Base-by-base conservation (phyloP, 2,113 vertebrate genomes). In the Shinisaurus crocodilurus region DNA sequence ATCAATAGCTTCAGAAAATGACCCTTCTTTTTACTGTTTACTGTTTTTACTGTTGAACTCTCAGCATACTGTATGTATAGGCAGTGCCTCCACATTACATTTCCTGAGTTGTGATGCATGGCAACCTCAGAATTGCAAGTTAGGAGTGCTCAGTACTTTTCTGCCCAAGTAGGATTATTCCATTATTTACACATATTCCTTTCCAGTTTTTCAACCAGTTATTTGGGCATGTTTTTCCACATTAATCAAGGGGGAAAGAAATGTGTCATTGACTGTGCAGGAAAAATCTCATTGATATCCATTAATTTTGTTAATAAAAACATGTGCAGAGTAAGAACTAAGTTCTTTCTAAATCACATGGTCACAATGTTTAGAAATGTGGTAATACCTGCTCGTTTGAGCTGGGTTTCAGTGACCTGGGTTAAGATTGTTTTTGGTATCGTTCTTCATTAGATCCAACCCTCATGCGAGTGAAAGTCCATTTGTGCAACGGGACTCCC, bases 1-100 rank as follows among this genome's bases (percentile, higher is more conserved):
- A 54, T 74, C 69, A 57, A 86, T 86, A 86, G 63, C 48, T 86
- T 69, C 65, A 85, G 40, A 48, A 85, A 69, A 69, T 13, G 70
- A 18, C 15, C 9, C 60, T 27, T 83, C 40, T n/a, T 79, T 82
- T 54, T 79, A 29, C 76, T 45, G 2, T 32, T 34, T 32, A 29
- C 25, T n/a, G 8, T 43, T n/a, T 50, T 45, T 34, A 50, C 65
- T 50, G 18, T 50, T 85, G 3, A 25, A n/a, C 45, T 85, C 67
- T 72, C 10, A 85, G 45, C 15, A 72, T 86, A 54, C 54, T 12
- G 13, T 54, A 16, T 25, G 7, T 74, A 37, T 86, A 72, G 67
- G 9, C 45, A 48, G 16, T 25, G 10, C 40, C 40, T 72, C 0
- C 23, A n/a, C 27, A 54, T 48, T 45, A 70, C 45, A 70, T 81